Conservation (phyloP, 2,888 invertebrate genomes). For the Cyrtodaria siliqua region DNA sequence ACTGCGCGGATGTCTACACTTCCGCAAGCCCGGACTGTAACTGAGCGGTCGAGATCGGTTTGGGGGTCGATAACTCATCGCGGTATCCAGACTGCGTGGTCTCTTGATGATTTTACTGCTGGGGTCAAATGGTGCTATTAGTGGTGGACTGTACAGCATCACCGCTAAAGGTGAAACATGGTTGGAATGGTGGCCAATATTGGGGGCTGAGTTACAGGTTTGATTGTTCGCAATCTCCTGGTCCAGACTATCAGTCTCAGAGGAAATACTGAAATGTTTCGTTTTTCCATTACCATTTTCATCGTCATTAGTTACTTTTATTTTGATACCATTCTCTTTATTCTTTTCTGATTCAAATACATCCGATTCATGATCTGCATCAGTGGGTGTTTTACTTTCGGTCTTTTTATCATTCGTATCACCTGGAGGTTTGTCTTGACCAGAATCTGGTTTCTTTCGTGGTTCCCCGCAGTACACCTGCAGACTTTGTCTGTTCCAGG, state of each 20-base stretch:
- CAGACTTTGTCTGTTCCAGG: constrained; percentile 45
- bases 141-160: constrained; percentile 32
- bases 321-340: background rate
- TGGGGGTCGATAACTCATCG: constrained; percentile 7
- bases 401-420: constrained; percentile 12
- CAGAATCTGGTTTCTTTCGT: constrained; percentile 8
- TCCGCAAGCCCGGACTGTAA: constrained; percentile 55
- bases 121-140: constrained; percentile 49
- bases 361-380: background rate
- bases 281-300: background rate
- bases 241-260: constrained; percentile 8
- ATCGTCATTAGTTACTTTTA: constrained; percentile 1
- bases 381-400: background rate
- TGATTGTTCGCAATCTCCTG: no score
- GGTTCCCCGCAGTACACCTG: constrained; percentile 61
- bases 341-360: background rate
- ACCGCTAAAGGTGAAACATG: constrained; percentile 7
- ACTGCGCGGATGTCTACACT: constrained; percentile 53
- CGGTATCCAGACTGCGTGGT: constrained; percentile 55
- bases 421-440: constrained; percentile 34
- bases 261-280: constrained; percentile 5
- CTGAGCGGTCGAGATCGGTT: constrained; percentile 42
- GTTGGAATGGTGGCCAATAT: constrained; percentile 25
- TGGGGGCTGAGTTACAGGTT: constrained; percentile 15
- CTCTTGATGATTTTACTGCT: constrained; percentile 34